Evolutionary conservation across 2,888 invertebrate genomes (phyloP).

Genomic region (Ochropleura leucogaster): DNA sequence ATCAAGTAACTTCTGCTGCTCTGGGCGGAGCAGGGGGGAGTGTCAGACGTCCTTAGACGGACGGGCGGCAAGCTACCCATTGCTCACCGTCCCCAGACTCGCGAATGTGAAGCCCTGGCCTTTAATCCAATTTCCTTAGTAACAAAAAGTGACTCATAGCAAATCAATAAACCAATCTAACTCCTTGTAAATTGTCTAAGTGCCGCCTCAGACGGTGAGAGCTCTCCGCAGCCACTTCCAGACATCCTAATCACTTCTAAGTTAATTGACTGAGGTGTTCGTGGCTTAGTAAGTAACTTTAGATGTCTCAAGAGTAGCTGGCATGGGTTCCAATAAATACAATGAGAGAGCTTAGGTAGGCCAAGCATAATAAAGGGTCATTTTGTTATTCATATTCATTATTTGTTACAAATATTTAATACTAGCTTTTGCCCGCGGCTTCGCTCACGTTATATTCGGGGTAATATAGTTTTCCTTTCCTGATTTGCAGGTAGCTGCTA

Average conservation of each 20-base stretch:
- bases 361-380: neutral
- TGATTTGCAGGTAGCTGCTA: too few species aligned
- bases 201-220: neutral
- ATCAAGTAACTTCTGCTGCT: too few species aligned
- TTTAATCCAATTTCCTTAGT: neutral
- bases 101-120: neutral
- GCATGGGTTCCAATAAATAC: neutral
- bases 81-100: too few species aligned
- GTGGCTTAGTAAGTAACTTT: neutral
- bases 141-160: neutral
- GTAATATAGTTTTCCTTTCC: too few species aligned
- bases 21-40: too few species aligned
- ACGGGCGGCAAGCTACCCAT: too few species aligned
- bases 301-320: neutral
- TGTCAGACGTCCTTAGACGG: too few species aligned
- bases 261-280: neutral
- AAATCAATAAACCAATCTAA: neutral
- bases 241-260: slow-evolving; percentile 8
- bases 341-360: neutral
- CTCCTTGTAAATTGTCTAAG: neutral
- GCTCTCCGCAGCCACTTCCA: neutral
- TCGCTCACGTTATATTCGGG: too few species aligned
- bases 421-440: too few species aligned
- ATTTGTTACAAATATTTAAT: too few species aligned
- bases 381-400: too few species aligned